phyloP scores from a whole-genome alignment of 2,113 vertebrate species.

The Serinus canaria region DNA sequence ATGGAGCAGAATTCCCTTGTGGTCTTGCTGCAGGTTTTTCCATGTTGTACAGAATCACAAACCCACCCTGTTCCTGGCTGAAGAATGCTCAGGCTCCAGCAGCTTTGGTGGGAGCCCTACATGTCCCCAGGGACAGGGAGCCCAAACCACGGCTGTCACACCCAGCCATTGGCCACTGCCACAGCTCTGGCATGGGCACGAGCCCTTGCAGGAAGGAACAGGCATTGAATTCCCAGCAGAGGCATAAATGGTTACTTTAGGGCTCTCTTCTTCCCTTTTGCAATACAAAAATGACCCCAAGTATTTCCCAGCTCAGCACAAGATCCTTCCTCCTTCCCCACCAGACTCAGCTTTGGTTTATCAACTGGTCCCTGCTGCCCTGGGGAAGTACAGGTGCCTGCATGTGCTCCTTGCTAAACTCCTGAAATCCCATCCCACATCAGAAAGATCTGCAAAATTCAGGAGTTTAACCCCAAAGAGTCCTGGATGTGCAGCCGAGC shows the following conservation, averaged over 20 bases:
- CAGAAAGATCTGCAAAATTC: background rate
- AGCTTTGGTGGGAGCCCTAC: background rate
- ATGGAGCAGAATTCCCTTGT: background rate
- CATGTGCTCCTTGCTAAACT: accelerated
- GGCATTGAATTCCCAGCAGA: background rate
- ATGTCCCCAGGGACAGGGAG: background rate
- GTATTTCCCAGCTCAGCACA: background rate
- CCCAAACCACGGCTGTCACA: background rate
- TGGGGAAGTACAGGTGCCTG: accelerated
- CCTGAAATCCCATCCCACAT: background rate
- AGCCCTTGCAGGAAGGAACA: accelerated
- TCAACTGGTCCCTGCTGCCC: accelerated
- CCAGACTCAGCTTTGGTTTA: background rate
- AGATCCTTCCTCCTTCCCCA: background rate
- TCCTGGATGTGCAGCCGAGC: accelerated
- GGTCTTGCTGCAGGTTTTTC: background rate
- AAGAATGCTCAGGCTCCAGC: background rate
- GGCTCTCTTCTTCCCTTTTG: background rate
- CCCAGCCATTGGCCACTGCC: background rate
- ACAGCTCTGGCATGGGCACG: background rate
- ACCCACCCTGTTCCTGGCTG: background rate
- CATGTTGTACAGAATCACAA: background rate
- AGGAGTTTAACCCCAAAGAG: background rate
- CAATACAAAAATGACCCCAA: background rate
- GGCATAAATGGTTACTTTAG: background rate